Base-by-base conservation (phyloP, 2,113 vertebrate genomes). In the Callospermophilus lateralis region DNA sequence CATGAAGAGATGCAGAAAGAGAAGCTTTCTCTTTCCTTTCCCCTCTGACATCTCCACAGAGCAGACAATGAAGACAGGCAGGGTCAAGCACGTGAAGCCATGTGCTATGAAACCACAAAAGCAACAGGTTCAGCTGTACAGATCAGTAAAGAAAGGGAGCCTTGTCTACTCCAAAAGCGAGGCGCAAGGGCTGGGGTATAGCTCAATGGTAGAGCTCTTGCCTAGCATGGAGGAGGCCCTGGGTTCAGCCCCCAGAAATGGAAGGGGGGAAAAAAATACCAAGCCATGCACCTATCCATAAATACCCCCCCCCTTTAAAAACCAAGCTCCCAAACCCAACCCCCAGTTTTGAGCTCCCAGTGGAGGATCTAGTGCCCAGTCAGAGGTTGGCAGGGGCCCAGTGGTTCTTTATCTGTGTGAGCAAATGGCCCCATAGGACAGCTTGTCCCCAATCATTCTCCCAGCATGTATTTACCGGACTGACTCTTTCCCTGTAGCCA, bases 1-100 rank as follows among this genome's bases (percentile, higher is more conserved):
- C 30, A 1, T 3, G 67, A 61, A 86, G n/a, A 48, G 37, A 26
- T 22, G 32, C 34, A 55, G 39, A 58, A 58, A 22, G n/a, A 42
- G 39, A 48, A 80, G 30, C 17, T 22, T 94, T 93, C 48, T 73
- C 45, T 89, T 89, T 91, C 55, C 51, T 79, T 79, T 90, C 74
- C 74, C 55, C 42, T 87, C n/a, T 37, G 63, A 58, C 84, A 28
- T 89, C 58, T 93, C 65, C 28, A 10, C 34, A 70, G 16, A 95
- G 42, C 63, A 68, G 84, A 67, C 55, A 81, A 63, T 4, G 17
- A 28, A 80, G 55, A 78, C 45, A 67, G 51, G 77, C 48, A 65
- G 65, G n/a, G 55, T 81, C 63, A 55, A 39, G 65, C 34, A 48
- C 8, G 28, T 17, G 76, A 39, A 77, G 42, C 37, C 20, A 3